These are phyloP conservation scores for Lumbricus terrestris DNA, from an alignment of 2,888 invertebrate species.

Conservation along the genomic window DNA sequence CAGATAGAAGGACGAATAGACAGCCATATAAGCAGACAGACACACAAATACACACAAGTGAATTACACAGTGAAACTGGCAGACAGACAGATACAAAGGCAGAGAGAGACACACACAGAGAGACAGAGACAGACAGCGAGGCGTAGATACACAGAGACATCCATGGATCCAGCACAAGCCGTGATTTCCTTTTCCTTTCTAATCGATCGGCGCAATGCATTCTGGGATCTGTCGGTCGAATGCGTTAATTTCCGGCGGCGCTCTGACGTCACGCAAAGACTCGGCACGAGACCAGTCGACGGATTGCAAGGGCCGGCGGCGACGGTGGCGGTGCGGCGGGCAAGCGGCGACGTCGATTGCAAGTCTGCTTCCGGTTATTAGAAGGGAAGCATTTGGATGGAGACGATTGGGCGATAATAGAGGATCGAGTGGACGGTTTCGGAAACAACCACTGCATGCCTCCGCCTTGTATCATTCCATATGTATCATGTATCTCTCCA, in stretches of 20 bases:
- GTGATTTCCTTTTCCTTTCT: not conserved
- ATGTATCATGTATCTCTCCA: too few species aligned
- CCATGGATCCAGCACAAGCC: not conserved
- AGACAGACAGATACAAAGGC: not conserved
- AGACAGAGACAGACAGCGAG: not conserved
- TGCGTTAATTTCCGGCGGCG: conserved; percentile 4
- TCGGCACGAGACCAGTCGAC: not conserved
- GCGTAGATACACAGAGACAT: not conserved
- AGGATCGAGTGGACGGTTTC: not conserved
- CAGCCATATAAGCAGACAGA: not conserved
- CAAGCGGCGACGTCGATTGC: conserved; percentile 12
- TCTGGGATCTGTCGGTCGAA: not conserved
- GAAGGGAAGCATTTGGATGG: not conserved
- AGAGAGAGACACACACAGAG: not conserved
- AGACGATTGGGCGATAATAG: not conserved
- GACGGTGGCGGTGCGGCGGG: conserved; percentile 11
- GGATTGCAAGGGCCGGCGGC: conserved; percentile 17
- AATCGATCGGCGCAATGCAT: conserved; percentile 4
- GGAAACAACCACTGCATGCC: too few species aligned
- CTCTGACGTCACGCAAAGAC: conserved; percentile 4
- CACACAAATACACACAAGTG: not conserved
- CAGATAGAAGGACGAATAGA: too few species aligned
- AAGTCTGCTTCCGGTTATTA: conserved; percentile 7
- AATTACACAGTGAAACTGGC: not conserved
- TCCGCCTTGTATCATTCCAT: too few species aligned